phyloP scores from a whole-genome alignment of 2,113 vertebrate species.

The Lichenostomus cassidix region DNA sequence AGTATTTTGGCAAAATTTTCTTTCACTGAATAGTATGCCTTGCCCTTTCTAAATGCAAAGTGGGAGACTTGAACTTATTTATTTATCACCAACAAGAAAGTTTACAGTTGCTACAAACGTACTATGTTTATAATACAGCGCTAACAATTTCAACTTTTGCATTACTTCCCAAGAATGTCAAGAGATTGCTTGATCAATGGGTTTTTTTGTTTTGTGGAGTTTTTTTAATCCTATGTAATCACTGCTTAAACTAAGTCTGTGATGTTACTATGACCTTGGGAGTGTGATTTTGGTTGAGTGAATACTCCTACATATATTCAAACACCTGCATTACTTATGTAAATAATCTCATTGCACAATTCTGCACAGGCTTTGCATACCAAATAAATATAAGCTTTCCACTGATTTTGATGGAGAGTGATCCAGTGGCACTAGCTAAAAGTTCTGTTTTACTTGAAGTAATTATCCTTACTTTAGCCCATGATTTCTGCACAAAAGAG shows the following conservation, averaged over 20 bases:
- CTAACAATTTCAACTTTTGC: neutral
- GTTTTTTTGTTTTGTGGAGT: neutral
- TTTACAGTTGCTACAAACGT: neutral
- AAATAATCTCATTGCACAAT: neutral
- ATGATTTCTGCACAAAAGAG: neutral
- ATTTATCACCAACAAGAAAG: neutral
- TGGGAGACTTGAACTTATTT: neutral
- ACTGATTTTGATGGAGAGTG: neutral
- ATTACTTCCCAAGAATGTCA: neutral
- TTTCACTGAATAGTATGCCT: neutral
- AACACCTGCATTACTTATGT: neutral
- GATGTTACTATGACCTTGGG: neutral
- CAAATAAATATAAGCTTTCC: neutral
- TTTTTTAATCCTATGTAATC: neutral
- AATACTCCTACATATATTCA: neutral
- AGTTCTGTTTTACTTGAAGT: neutral
- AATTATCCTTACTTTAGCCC: neutral
- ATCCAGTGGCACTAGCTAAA: neutral
- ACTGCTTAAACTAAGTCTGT: neutral
- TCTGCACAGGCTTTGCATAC: neutral
- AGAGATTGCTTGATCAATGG: neutral
- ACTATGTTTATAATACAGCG: neutral
- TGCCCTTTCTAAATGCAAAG: neutral
- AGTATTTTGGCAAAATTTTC: neutral
- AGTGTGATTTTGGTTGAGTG: neutral